Evolutionary conservation across 1,140 invertebrate species (phyloP), one percentile per base, ranked within the genome.

Genomic region (Chironomus striatipennis): DNA sequence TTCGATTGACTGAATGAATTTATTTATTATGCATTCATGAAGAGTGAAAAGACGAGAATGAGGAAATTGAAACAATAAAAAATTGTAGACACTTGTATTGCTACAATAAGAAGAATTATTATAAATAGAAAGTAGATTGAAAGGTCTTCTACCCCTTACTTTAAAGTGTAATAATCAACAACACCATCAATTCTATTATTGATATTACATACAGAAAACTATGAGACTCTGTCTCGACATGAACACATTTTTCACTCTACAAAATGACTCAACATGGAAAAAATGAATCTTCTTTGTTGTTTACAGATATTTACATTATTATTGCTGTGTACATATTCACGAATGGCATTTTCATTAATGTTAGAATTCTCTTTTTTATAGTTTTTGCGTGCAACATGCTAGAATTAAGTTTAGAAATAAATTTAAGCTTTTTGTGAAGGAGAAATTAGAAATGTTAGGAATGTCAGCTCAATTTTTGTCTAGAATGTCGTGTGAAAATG

Each of bases 1-100:
- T 1, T 2, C 47, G 9, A 57, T n/a, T 57, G n/a, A 34, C 24
- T 34, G 24, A 34, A 34, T 34, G 24, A 34, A 34, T 34, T 34
- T 34, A 34, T 34, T 34, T 34, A 34, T 34, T 34, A 34, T 34
- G 24, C 24, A 34, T 12, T n/a, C 47, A 15, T 57, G 4, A 57
- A 9, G 2, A 57, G 47, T n/a, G 47, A 57, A 57, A 57, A 57
- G 12, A 15, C 47, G 1, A 57, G 47, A 57, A 57, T 57, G n/a
- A 57, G 47, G 47, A 57, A 57, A 57, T 57, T 57, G 47, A 57
- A 34, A 34, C 47, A 57, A 57, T 57, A 57, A 57, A 57, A 57
- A 15, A 57, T 47, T 47, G 43, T 57, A n/a, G 47, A 34, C 47
- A 57, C 47, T 57, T 34, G 24, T 34, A 34, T 34, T 34, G 24